Evolutionary conservation across 2,797 vertebrate genomes (phyloP).

Genomic region (Acanthurus tractus): DNA sequence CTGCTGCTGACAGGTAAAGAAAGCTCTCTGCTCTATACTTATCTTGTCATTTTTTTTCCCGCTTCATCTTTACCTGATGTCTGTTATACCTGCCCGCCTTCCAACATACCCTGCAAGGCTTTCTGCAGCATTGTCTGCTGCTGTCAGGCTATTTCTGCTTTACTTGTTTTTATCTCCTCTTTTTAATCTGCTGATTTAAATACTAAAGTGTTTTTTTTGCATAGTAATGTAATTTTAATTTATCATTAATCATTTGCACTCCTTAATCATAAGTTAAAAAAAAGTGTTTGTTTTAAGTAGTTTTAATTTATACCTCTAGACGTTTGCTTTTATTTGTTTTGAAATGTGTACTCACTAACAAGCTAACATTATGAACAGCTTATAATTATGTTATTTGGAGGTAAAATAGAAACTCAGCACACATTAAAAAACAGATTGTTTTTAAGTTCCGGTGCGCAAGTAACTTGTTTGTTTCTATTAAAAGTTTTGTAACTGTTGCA

Average conservation of each 20-base stretch:
- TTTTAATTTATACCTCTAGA: neutral
- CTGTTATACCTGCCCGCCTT: conserved; percentile 46
- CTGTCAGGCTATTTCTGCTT: conserved; percentile 28
- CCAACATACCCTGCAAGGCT: conserved; percentile 40
- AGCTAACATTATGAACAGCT: neutral
- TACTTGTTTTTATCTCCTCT: conserved; percentile 33
- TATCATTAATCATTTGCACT: neutral
- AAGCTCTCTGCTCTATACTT: conserved; percentile 51
- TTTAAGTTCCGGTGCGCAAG: too few species aligned
- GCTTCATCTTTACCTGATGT: conserved; percentile 51
- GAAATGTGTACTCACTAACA: neutral
- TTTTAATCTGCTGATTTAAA: conserved; percentile 30
- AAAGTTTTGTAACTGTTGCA: too few species aligned
- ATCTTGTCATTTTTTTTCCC: conserved; percentile 49
- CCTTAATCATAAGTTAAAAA: neutral
- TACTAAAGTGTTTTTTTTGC: neutral
- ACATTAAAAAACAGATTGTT: neutral
- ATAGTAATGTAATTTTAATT: conserved; percentile 2
- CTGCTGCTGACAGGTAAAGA: conserved; percentile 56
- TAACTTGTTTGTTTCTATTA: too few species aligned
- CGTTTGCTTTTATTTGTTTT: neutral
- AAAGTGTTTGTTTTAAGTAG: neutral
- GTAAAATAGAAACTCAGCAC: neutral
- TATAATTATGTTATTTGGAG: neutral
- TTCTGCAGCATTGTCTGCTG: conserved; percentile 18